Base-by-base conservation (phyloP, 2,888 invertebrate genomes). In the Andrena haemorrhoa region DNA sequence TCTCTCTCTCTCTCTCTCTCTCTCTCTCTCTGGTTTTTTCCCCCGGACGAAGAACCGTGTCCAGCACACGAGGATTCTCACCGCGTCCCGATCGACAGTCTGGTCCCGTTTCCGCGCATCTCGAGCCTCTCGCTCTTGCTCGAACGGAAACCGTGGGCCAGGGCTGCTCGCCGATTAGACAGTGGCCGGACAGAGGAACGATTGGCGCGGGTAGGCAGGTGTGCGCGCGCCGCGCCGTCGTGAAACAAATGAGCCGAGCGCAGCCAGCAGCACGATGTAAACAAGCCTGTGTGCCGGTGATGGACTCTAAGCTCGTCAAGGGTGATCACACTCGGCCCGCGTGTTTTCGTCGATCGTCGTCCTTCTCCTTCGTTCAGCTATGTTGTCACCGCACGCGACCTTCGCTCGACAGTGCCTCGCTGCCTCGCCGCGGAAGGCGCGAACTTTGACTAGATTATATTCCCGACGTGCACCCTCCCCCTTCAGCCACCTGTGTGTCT, bases 361-460 rank as follows among this genome's bases (percentile, higher is more conserved):
- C 49, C 12, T 26, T 29, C 33, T 20, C 16, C 20, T 10, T 10
- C 60, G 58, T 70, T 10, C 71, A 16, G n/a, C 64, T 23, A 16
- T 41, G 73, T 65, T 64, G 65, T 26, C 20, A 41, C 31, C 51
- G 26, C 49, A 2, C 7, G 35, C 29, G 68, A 73, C 72, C 73
- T 74, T 79, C 60, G 61, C 49, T 3, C 29, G 4, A 41, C 31
- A 56, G 53, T 49, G 41, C 41, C 41, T 20, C 51, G 53, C 31
- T 41, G 41, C 16, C 41, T 41, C 16, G 41, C 12, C 41, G 16
- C 41, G 41, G 41, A 41, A 41, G 0, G 41, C 41, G 41, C 41
- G 41, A 41, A 41, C 10, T 65, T 64, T 80, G 82, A 82, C 82
- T 82, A 82, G 82, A 82, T 79, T 80, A 66, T 80, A 66, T 71